These are phyloP conservation scores for Bradypus variegatus DNA, from an alignment of 2,797 vertebrate species.

Conservation along the genomic window DNA sequence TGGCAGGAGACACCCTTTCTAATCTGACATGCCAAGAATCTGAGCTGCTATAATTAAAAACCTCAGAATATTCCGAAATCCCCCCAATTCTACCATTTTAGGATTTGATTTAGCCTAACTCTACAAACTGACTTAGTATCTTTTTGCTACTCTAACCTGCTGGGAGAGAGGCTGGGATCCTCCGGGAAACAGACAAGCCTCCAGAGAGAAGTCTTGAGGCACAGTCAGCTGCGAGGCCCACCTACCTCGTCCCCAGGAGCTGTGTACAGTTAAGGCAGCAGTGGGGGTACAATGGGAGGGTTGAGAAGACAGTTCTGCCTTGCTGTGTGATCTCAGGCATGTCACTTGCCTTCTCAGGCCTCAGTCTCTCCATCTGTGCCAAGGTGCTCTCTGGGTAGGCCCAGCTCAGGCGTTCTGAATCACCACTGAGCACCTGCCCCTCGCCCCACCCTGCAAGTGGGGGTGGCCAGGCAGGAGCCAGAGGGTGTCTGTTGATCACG, in stretches of 20 bases:
- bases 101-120: neutral
- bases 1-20: neutral
- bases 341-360: neutral
- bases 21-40: conserved; percentile 20
- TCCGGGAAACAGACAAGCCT: neutral
- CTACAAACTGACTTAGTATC: neutral
- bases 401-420: neutral
- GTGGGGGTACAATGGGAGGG: neutral
- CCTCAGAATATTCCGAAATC: conserved; percentile 30
- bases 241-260: neutral
- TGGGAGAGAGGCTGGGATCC: neutral
- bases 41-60: conserved; percentile 37
- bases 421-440: neutral
- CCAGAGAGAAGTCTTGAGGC: neutral
- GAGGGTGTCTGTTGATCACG: conserved; percentile 32
- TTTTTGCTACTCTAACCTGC: neutral
- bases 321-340: neutral
- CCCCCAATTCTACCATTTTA: neutral
- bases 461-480: neutral
- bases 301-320: neutral
- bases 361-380: neutral
- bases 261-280: neutral
- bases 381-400: neutral
- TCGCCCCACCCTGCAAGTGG: neutral
- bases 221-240: neutral